These are phyloP conservation scores for Sciaenops ocellatus DNA, from an alignment of 2,797 vertebrate genomes.

Conservation along the genomic window DNA sequence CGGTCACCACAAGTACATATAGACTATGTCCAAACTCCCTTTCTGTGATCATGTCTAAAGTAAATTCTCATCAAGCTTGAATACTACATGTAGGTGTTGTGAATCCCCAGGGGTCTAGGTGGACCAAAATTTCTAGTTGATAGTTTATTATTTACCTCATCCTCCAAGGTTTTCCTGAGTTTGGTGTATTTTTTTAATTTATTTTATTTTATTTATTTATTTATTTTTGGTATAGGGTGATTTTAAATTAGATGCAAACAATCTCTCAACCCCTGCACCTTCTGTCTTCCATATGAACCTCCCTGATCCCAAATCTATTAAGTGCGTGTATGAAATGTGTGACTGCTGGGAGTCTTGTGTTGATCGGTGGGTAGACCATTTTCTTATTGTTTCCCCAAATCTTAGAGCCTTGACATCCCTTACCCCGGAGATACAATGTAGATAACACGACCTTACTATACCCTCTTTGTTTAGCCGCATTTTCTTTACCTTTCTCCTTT, in stretches of 20 bases:
- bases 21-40: constrained; percentile 38
- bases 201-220: not conserved
- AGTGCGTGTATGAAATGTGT: constrained; percentile 46
- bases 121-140: constrained; percentile 29
- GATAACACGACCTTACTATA: constrained; percentile 32
- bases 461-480: constrained; percentile 28
- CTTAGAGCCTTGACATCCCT: constrained; percentile 47
- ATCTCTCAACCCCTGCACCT: constrained; percentile 6
- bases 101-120: constrained; percentile 34
- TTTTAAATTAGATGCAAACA: constrained; percentile 18
- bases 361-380: constrained; percentile 63
- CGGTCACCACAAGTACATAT: constrained; percentile 39
- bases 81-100: constrained; percentile 30
- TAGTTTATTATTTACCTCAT: not conserved
- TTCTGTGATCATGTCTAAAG: constrained; percentile 52
- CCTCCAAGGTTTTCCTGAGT: not conserved
- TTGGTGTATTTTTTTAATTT: too few relatives aligned
- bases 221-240: not conserved
- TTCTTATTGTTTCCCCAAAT: constrained; percentile 46
- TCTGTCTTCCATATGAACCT: not conserved
- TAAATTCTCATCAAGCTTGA: constrained; percentile 41
- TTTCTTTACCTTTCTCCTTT: constrained; percentile 29
- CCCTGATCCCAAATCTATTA: constrained; percentile 37
- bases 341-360: constrained; percentile 15
- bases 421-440: constrained; percentile 53